A percentile compares a stretch with the other conserved stretches of the same genome.
Conservation (phyloP, 2,888 invertebrate genomes). For the Chironomus riparius region DNA sequence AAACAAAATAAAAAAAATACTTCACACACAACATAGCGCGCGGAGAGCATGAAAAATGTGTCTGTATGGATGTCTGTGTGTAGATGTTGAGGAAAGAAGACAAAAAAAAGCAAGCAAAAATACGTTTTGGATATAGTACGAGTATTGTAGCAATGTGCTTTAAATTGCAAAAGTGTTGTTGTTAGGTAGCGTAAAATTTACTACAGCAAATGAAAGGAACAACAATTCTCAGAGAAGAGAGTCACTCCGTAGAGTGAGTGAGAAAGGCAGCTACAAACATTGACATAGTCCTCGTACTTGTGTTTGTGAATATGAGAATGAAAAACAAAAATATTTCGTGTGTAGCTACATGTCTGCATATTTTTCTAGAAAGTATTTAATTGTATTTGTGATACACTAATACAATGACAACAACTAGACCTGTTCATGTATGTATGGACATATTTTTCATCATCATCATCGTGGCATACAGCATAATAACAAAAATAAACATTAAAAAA, state of each 20-base stretch:
- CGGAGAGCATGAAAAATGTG: background rate
- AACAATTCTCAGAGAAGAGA: background rate
- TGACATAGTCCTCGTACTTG: background rate
- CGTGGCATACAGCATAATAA: background rate
- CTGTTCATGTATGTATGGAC: no score
- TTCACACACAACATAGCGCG: background rate
- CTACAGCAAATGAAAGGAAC: background rate
- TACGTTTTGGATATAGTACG: background rate
- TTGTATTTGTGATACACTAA: background rate
- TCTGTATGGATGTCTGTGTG: no score
- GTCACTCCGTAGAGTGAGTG: background rate
- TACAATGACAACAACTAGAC: background rate
- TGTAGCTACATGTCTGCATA: background rate
- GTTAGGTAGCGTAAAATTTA: background rate
- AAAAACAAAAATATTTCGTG: background rate
- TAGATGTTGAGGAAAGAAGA: background rate
- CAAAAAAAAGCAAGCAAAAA: background rate
- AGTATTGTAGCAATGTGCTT: background rate
- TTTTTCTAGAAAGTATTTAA: background rate
- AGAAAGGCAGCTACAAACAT: background rate
- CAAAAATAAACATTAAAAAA: background rate
- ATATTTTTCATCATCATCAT: background rate
- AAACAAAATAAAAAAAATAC: background rate
- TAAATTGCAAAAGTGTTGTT: background rate
- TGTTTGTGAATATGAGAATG: background rate